phyloP scores from a whole-genome alignment of 2,113 vertebrate species.

The Varanus komodoensis region DNA sequence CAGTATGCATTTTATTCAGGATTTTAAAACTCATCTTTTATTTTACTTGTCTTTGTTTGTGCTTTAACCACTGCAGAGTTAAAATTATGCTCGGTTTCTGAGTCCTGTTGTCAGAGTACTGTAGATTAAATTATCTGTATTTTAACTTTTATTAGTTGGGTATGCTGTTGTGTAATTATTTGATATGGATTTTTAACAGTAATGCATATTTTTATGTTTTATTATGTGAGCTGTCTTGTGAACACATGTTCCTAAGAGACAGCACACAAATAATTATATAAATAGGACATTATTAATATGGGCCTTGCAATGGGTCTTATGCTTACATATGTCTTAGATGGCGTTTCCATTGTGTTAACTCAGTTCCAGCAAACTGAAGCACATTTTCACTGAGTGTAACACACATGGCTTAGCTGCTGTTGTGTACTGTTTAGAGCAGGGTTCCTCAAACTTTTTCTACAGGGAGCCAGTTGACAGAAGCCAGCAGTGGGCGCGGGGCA shows the following conservation, averaged over 20 bases:
- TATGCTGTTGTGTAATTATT: no score
- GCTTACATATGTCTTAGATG: not conserved
- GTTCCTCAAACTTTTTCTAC: no score
- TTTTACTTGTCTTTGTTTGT: not conserved
- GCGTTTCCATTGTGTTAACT: not conserved
- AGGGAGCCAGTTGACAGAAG: no score
- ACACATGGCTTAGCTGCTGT: accelerated
- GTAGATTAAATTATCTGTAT: not conserved
- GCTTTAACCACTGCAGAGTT: no score
- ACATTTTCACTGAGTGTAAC: not conserved
- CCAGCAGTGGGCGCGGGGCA: no score
- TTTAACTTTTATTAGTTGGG: not conserved
- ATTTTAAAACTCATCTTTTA: not conserved
- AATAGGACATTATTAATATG: not conserved
- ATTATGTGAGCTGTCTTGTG: no score
- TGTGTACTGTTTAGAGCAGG: accelerated
- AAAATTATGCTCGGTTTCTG: no score
- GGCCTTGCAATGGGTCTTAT: not conserved
- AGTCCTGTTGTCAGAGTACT: not conserved
- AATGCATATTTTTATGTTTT: no score
- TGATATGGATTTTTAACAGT: no score
- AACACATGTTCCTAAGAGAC: no score
- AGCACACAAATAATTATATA: no score
- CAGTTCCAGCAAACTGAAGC: not conserved
- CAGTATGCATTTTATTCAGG: not conserved